phyloP scores from a whole-genome alignment of 2,888 invertebrate genomes.

The Thereva unica region DNA sequence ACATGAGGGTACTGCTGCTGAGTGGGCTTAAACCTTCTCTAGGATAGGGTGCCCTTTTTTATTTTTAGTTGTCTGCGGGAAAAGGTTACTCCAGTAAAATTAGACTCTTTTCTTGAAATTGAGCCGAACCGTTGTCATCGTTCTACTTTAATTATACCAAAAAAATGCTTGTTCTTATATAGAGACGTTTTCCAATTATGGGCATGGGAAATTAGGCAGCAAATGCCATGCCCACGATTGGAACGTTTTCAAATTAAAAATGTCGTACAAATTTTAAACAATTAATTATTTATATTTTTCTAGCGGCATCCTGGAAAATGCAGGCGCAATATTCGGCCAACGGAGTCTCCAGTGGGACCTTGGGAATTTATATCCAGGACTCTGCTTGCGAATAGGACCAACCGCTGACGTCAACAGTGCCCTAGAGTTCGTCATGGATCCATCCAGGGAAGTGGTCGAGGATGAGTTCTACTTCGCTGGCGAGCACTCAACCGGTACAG shows the following conservation, averaged over 20 bases:
- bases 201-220: too few relatives aligned
- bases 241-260: neutral
- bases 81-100: too few relatives aligned
- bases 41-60: too few relatives aligned
- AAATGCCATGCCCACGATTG: too few relatives aligned
- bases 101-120: too few relatives aligned
- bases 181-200: too few relatives aligned
- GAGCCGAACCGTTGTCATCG: too few relatives aligned
- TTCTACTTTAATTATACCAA: too few relatives aligned
- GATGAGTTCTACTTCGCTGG: constrained; percentile 51
- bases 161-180: too few relatives aligned
- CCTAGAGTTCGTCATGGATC: constrained; percentile 75
- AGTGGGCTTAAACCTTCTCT: too few relatives aligned
- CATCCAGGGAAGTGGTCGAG: constrained; percentile 57
- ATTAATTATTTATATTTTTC: constrained; percentile 39
- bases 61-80: too few relatives aligned
- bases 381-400: constrained; percentile 75
- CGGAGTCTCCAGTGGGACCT: constrained; percentile 77
- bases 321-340: constrained; percentile 70
- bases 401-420: constrained; percentile 70
- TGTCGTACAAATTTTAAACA: constrained; percentile 1
- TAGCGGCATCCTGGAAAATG: constrained; percentile 70
- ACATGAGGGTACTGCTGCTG: too few relatives aligned
- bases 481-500: constrained; percentile 53
- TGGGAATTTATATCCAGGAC: constrained; percentile 72